Conservation (phyloP, 2,888 invertebrate species). For the Nebria brevicollis region DNA sequence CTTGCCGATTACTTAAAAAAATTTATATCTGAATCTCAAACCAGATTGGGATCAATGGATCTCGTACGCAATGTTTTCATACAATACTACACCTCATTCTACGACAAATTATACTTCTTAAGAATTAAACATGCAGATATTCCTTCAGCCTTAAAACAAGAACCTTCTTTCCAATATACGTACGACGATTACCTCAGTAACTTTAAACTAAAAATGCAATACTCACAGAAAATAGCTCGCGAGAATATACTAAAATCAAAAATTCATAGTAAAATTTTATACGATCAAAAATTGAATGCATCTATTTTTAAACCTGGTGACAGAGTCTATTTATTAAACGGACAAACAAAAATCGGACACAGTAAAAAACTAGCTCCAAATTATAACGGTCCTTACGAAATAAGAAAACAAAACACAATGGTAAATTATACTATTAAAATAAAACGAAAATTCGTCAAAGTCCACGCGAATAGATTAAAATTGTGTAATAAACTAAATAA, state of each 20-base stretch:
- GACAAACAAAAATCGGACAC: not conserved
- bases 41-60: slow-evolving; percentile 55
- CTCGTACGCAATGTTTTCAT: slow-evolving; percentile 51
- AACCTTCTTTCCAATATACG: slow-evolving; percentile 50
- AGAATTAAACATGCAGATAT: slow-evolving; percentile 48
- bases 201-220: slow-evolving; percentile 48
- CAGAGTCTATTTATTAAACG: too few species aligned
- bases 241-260: slow-evolving; percentile 49
- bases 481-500: not conserved
- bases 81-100: slow-evolving; percentile 51
- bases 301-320: slow-evolving; percentile 35
- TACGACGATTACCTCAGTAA: slow-evolving; percentile 50
- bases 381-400: slow-evolving; percentile 49
- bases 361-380: slow-evolving; percentile 43
- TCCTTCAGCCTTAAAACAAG: slow-evolving; percentile 47
- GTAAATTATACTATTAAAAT: slow-evolving; percentile 39
- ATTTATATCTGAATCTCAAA: slow-evolving; percentile 51
- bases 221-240: slow-evolving; percentile 49
- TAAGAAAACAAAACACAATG: not conserved
- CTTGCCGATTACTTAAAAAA: slow-evolving; percentile 53
- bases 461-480: slow-evolving; percentile 46
- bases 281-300: slow-evolving; percentile 45
- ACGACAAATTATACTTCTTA: slow-evolving; percentile 50
- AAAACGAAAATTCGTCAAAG: slow-evolving; percentile 43
- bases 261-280: slow-evolving; percentile 48